Evolutionary conservation across 2,888 invertebrate genomes (phyloP).

Genomic region (Hanleya hanleyi): DNA sequence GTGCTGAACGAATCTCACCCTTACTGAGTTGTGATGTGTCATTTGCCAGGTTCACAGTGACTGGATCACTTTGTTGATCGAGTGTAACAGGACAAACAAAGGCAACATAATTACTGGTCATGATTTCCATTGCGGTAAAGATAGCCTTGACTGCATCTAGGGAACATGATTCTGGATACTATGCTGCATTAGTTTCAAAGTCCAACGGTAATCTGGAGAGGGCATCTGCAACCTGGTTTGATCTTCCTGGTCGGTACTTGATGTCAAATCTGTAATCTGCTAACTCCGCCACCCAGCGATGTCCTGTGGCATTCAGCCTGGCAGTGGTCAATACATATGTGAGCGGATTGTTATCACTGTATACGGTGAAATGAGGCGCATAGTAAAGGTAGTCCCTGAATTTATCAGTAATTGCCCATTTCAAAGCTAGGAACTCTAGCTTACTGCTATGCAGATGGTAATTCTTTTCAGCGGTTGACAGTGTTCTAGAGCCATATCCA

Average conservation of each 20-base stretch:
- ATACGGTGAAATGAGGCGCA: not conserved
- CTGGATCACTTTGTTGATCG: too few relatives aligned
- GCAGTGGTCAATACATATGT: conserved; percentile 24
- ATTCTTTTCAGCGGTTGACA: conserved; percentile 15
- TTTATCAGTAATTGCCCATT: conserved; percentile 27
- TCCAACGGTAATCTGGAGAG: conserved; percentile 15
- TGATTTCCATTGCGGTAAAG: not conserved
- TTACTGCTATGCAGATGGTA: conserved; percentile 19
- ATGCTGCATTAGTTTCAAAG: too few relatives aligned
- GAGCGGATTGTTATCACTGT: conserved; percentile 18
- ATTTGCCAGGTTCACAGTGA: too few relatives aligned
- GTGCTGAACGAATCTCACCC: too few relatives aligned
- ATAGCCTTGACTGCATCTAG: not conserved
- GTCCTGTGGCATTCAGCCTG: conserved; percentile 26
- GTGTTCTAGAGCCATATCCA: conserved; percentile 18
- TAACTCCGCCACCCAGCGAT: conserved; percentile 24
- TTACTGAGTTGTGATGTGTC: too few relatives aligned
- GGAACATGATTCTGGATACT: not conserved
- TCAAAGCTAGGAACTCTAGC: conserved; percentile 27
- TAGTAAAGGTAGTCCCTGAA: conserved; percentile 24
- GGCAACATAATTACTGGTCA: not conserved
- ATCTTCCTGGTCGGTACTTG: conserved; percentile 9
- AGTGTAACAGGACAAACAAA: not conserved
- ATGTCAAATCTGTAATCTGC: conserved; percentile 15
- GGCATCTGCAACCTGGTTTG: conserved; percentile 21